Percentiles rank a stretch among this genome's conserved stretches.
Conservation (phyloP, 2,113 vertebrate species). For the Colinus virginianus region DNA sequence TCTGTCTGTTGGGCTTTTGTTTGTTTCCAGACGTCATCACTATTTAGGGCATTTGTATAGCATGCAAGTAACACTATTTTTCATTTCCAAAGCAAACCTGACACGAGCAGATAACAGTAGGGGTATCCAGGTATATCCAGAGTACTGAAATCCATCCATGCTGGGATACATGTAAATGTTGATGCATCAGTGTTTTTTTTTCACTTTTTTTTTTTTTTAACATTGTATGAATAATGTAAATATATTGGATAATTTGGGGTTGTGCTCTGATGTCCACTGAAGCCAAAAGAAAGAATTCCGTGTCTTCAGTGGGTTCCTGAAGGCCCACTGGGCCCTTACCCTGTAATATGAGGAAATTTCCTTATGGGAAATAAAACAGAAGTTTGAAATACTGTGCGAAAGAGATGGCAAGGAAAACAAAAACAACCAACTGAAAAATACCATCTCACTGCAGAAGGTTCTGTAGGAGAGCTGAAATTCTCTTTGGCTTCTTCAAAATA, state of each 20-base stretch:
- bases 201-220: background rate
- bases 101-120: conserved; percentile 25
- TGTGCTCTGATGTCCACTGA: background rate
- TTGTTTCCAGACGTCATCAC: conserved; percentile 31
- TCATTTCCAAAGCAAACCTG: conserved; percentile 75
- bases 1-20: conserved; percentile 43
- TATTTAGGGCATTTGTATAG: conserved; percentile 30
- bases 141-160: conserved; percentile 26
- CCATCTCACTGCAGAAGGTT: background rate
- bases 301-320: background rate
- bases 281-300: background rate
- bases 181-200: background rate
- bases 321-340: background rate
- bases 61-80: conserved; percentile 35
- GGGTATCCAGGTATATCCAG: conserved; percentile 48
- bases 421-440: background rate
- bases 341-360: background rate
- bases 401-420: background rate
- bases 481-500: conserved; percentile 4
- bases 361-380: background rate
- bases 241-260: conserved; percentile 39
- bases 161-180: conserved; percentile 68
- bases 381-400: background rate
- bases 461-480: conserved; percentile 13
- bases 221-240: conserved; percentile 66